Evolutionary conservation across 2,888 invertebrate species (phyloP).

Genomic region (Caenorhabditis sp.): DNA sequence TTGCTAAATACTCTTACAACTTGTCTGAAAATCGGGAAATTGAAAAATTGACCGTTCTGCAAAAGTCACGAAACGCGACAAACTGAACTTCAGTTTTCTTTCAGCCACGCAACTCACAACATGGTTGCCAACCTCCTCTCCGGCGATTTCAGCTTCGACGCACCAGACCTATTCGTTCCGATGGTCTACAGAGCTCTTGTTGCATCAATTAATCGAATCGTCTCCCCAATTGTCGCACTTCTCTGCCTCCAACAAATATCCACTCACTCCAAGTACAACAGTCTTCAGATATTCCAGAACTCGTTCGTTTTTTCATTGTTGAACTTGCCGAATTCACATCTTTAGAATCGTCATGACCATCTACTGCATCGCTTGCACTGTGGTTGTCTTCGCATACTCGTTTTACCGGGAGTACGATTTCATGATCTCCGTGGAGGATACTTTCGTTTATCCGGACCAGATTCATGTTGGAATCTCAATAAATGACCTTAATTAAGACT

Average conservation of each 20-base stretch:
- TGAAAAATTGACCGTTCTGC: too few relatives aligned
- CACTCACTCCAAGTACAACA: background rate
- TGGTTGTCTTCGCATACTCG: conserved; percentile 11
- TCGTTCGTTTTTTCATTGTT: background rate
- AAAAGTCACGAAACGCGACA: background rate
- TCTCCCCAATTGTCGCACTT: conserved; percentile 27
- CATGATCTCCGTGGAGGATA: conserved; percentile 32
- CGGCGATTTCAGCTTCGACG: background rate
- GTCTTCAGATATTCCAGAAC: conserved; percentile 6
- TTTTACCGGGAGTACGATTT: conserved; percentile 18
- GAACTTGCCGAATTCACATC: background rate
- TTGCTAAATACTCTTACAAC: too few relatives aligned
- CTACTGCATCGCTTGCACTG: background rate
- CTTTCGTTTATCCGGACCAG: conserved; percentile 20
- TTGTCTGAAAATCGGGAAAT: too few relatives aligned
- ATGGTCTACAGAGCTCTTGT: conserved; percentile 17
- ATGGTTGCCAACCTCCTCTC: background rate
- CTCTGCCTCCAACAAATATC: conserved; percentile 45
- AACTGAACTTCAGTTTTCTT: background rate
- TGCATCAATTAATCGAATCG: conserved; percentile 40
- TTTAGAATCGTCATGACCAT: conserved; percentile 10
- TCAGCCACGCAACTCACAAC: conserved; percentile 16
- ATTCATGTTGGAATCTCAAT: background rate
- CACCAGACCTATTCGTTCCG: conserved; percentile 1
- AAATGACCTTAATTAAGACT: background rate